phyloP scores from a whole-genome alignment of 1,140 invertebrate genomes.

The Brachionus calyciflorus region DNA sequence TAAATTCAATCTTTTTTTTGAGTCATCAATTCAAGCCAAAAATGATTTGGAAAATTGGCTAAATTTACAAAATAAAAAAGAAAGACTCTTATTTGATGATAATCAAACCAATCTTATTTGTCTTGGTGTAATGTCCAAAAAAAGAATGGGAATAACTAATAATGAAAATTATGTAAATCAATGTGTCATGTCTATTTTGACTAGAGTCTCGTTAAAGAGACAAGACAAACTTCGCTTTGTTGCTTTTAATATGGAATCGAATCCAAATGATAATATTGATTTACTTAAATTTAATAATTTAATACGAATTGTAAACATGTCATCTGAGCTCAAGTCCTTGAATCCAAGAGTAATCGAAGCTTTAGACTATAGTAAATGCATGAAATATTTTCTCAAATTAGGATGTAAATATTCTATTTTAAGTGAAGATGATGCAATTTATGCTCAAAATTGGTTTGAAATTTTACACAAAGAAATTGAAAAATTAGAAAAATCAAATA shows the following conservation, averaged over 20 bases:
- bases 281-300: not conserved
- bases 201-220: not conserved
- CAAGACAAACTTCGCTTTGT: not conserved
- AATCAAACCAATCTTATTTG: not conserved
- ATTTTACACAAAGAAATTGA: not conserved
- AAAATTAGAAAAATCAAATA: not conserved
- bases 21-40: not conserved
- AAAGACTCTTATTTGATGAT: not conserved
- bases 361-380: not conserved
- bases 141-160: not conserved
- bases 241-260: constrained; percentile 25
- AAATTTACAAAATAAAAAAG: not conserved
- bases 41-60: not conserved
- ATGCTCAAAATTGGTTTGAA: constrained; percentile 2
- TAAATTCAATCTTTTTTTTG: not conserved
- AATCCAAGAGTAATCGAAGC: constrained; percentile 12
- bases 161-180: constrained; percentile 24
- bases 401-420: constrained; percentile 5
- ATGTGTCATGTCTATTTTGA: constrained; percentile 21
- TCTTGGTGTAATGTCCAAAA: not conserved
- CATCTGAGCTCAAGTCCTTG: not conserved
- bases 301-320: constrained; percentile 22
- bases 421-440: constrained; percentile 30
- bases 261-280: not conserved
- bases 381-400: constrained; percentile 21